Conservation (phyloP, 2,113 vertebrate genomes). For the Tricholaema leucomelas region DNA sequence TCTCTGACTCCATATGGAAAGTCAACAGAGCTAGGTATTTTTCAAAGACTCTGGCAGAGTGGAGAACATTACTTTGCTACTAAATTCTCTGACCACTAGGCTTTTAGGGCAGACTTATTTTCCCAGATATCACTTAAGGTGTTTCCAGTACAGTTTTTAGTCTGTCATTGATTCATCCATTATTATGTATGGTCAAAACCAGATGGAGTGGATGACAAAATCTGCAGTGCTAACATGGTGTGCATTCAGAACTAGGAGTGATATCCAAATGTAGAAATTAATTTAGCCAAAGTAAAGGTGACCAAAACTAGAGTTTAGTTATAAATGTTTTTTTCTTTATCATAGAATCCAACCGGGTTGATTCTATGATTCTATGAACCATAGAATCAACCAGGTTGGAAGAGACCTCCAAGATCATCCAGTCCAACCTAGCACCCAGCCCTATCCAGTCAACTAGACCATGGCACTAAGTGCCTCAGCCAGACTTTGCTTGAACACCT, state of each 20-base stretch:
- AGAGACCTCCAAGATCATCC: no score
- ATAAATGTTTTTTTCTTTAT: not conserved
- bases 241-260: not conserved
- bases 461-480: no score
- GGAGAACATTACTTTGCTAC: not conserved
- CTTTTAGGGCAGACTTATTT: not conserved
- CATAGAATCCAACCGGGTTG: no score
- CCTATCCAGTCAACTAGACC: no score
- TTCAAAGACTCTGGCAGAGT: not conserved
- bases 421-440: no score
- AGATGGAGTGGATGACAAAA: not conserved
- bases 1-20: not conserved
- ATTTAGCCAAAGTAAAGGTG: not conserved
- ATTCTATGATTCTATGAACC: no score
- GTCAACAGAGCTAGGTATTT: not conserved
- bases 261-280: not conserved
- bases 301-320: not conserved
- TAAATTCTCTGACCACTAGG: not conserved
- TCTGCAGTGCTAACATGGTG: not conserved
- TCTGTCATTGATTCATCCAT: not conserved
- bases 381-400: no score
- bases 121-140: not conserved
- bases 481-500: no score
- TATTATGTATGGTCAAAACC: not conserved
- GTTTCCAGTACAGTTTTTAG: not conserved